Evolutionary conservation across 2,113 vertebrate species (phyloP).

Genomic region (Lepidothrix coronata): DNA sequence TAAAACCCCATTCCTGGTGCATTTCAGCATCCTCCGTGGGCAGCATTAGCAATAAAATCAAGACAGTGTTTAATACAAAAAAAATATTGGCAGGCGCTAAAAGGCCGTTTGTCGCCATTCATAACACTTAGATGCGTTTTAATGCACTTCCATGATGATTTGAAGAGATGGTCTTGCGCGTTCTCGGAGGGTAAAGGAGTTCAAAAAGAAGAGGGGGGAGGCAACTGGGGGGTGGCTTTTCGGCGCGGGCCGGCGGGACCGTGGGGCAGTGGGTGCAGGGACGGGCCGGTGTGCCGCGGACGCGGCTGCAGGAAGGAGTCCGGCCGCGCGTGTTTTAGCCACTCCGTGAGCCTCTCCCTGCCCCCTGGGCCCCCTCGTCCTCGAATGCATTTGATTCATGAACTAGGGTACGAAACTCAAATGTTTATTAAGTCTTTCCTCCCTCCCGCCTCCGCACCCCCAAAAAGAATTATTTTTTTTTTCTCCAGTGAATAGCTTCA

Average conservation of each 20-base stretch:
- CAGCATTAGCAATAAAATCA: constrained; percentile 23
- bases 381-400: constrained; percentile 16
- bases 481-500: not conserved
- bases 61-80: constrained; percentile 32
- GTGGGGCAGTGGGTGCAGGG: not conserved
- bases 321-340: not conserved
- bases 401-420: constrained; percentile 26
- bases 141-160: not conserved
- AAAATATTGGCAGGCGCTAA: constrained; percentile 30
- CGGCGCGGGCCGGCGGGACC: rapidly evolving
- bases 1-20: not conserved
- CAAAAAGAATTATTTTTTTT: not conserved
- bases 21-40: constrained; percentile 33
- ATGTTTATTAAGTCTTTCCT: constrained; percentile 25
- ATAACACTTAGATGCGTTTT: constrained; percentile 23
- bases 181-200: not conserved
- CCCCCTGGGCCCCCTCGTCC: not conserved
- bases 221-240: not conserved
- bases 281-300: not conserved
- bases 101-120: constrained; percentile 43
- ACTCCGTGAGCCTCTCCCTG: not conserved
- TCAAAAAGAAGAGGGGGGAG: not conserved
- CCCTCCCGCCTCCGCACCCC: not conserved
- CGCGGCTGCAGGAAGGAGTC: not conserved
- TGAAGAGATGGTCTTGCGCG: not conserved